Conservation (phyloP, 2,888 invertebrate species). For the Drosophila histrio region DNA sequence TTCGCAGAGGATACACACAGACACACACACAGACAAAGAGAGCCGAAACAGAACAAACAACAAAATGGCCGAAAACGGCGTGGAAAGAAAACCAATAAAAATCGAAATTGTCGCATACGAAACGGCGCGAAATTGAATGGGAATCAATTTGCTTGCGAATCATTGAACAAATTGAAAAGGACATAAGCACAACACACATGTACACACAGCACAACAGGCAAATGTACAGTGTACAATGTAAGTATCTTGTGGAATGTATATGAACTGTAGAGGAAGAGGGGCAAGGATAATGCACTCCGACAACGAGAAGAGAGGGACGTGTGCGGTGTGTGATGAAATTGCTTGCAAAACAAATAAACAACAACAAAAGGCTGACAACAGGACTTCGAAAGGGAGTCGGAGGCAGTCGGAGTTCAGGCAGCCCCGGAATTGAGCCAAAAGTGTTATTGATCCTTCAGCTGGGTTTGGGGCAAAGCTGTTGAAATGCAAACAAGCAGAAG, state of each 20-base stretch:
- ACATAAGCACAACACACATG: conserved; percentile 56
- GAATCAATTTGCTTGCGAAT: conserved; percentile 82
- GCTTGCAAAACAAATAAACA: conserved; percentile 80
- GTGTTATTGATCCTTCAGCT: conserved; percentile 80
- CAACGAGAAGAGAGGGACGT: neutral
- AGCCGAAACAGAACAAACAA: conserved; percentile 35
- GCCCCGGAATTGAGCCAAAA: conserved; percentile 71
- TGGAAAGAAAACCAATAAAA: conserved; percentile 73
- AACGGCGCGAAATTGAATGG: conserved; percentile 79
- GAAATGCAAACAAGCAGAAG: conserved; percentile 68
- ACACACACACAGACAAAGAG: conserved; percentile 16
- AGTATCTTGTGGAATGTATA: conserved; percentile 21
- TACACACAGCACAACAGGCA: conserved; percentile 31
- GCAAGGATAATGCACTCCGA: conserved; percentile 39
- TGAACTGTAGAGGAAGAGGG: neutral
- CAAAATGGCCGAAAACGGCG: conserved; percentile 55
- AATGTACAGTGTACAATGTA: conserved; percentile 22
- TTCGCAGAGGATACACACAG: conserved; percentile 47
- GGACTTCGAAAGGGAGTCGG: conserved; percentile 9
- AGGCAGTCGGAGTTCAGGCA: conserved; percentile 23
- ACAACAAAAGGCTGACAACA: conserved; percentile 49
- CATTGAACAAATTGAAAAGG: conserved; percentile 83
- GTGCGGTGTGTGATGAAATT: conserved; percentile 64
- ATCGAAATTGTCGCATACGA: conserved; percentile 75
- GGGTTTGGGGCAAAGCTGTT: conserved; percentile 46